These are phyloP conservation scores for Clarias macrocephalus DNA, from an alignment of 2,113 vertebrate species.

Conservation along the genomic window DNA sequence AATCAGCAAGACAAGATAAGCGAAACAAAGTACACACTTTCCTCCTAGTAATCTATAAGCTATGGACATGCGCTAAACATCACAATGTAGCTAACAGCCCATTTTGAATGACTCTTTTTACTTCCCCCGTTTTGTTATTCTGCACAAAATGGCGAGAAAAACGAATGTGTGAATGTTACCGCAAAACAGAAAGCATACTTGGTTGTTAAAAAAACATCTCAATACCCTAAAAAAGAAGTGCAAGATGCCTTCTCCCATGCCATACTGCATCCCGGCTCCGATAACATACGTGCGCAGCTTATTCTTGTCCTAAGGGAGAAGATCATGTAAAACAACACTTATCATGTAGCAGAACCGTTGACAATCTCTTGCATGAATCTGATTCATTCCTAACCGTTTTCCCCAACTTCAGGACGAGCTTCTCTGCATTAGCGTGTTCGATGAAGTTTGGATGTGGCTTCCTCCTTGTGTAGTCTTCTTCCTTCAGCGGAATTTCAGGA, in stretches of 20 bases:
- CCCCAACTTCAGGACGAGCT: constrained; percentile 80
- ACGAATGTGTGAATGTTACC: neutral
- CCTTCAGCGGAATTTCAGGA: constrained; percentile 73
- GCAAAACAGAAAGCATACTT: neutral
- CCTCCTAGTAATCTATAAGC: neutral
- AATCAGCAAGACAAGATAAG: neutral
- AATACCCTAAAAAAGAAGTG: constrained; percentile 92
- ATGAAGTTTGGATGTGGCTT: constrained; percentile 80
- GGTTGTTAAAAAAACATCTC: neutral
- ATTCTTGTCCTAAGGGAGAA: constrained; percentile 73
- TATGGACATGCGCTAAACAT: neutral
- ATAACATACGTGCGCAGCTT: constrained; percentile 81
- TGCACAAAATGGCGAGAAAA: neutral
- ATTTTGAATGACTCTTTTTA: neutral
- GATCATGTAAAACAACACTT: neutral
- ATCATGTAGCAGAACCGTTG: neutral
- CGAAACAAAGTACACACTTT: neutral
- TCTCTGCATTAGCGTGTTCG: constrained; percentile 82
- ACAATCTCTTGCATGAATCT: neutral
- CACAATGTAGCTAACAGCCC: neutral
- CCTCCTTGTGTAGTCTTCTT: constrained; percentile 84
- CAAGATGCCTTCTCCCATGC: constrained; percentile 82
- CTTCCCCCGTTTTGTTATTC: neutral
- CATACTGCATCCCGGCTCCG: constrained; percentile 85
- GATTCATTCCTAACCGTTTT: constrained; percentile 73